These are phyloP conservation scores for Ditylenchus weischeri DNA, from an alignment of 2,888 invertebrate genomes.

Conservation along the genomic window DNA sequence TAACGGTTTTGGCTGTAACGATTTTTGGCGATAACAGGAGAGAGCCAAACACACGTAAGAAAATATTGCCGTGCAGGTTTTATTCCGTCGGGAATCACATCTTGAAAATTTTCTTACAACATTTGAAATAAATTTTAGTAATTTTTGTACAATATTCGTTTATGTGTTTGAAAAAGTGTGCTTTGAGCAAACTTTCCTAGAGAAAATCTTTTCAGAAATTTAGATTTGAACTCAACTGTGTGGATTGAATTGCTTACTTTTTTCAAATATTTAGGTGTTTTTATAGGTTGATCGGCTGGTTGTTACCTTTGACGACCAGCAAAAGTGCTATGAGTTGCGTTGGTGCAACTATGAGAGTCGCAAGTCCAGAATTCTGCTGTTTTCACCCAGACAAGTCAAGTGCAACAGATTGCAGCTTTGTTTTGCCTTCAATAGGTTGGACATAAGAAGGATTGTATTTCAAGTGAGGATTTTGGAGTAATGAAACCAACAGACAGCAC, in stretches of 20 bases:
- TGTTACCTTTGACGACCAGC: constrained; percentile 4
- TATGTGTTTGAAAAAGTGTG: too few species aligned
- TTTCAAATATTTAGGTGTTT: background rate
- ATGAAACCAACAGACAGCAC: background rate
- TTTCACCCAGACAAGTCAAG: background rate
- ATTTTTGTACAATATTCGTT: too few species aligned
- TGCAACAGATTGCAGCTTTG: background rate
- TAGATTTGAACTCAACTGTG: too few species aligned
- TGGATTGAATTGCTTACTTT: background rate
- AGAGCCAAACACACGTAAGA: too few species aligned
- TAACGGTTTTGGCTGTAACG: too few species aligned
- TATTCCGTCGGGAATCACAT: too few species aligned
- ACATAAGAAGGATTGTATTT: constrained; percentile 9
- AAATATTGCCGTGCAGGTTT: too few species aligned
- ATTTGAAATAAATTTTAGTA: too few species aligned
- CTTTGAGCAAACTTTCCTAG: too few species aligned
- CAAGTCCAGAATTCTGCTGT: background rate
- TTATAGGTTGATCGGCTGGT: constrained; percentile 1
- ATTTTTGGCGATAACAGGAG: too few species aligned
- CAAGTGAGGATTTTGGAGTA: background rate
- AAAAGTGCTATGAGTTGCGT: constrained; percentile 15
- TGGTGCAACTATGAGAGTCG: constrained; percentile 12
- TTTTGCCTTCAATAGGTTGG: background rate
- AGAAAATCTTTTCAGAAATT: too few species aligned
- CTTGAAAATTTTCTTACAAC: too few species aligned